phyloP scores from a whole-genome alignment of 2,888 invertebrate species.

The Pelosia muscerda region DNA sequence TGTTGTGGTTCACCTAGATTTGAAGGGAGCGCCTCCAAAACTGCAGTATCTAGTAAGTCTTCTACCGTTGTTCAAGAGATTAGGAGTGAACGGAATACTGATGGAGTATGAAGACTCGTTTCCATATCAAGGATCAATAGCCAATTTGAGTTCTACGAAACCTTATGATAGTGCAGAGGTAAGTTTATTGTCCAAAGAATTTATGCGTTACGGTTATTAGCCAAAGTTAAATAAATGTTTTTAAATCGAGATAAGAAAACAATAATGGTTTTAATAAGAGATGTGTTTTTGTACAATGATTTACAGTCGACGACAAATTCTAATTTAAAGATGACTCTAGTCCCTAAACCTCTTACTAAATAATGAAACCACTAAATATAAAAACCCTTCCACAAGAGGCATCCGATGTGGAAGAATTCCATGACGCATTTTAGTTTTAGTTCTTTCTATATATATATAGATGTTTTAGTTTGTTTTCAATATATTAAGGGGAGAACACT shows the following conservation, averaged over 20 bases:
- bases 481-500: too few species aligned
- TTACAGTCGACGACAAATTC: background rate
- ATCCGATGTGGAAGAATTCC: too few species aligned
- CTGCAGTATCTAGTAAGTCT: conserved; percentile 87
- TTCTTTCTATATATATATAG: too few species aligned
- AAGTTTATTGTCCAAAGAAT: background rate
- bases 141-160: conserved; percentile 88
- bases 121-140: conserved; percentile 89
- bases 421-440: too few species aligned
- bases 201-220: background rate
- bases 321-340: too few species aligned
- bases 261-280: too few species aligned
- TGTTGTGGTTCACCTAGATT: conserved; percentile 91
- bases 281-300: too few species aligned
- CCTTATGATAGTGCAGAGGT: conserved; percentile 81
- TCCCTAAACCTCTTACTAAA: too few species aligned
- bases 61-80: conserved; percentile 86
- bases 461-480: too few species aligned
- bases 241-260: background rate
- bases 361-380: too few species aligned
- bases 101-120: conserved; percentile 97
- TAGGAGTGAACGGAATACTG: conserved; percentile 92
- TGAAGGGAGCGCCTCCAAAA: conserved; percentile 94
- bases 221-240: background rate
- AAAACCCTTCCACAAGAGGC: too few species aligned